Evolutionary conservation across 2,113 vertebrate genomes (phyloP), one percentile per base, ranked within the genome.

Genomic region (Telmatochromis sp.): DNA sequence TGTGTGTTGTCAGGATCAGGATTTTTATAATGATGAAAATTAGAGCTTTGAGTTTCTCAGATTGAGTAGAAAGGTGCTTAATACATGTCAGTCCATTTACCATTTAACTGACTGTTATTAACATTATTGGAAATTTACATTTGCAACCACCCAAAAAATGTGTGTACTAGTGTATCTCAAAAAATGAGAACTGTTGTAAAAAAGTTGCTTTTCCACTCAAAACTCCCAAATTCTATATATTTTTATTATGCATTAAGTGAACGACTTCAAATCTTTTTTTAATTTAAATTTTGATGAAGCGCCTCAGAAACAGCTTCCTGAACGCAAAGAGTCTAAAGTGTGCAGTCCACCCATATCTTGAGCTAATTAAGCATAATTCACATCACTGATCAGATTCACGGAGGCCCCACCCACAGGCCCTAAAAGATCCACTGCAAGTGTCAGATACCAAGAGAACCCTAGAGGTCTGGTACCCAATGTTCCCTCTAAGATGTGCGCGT

Each of bases 401-500:
- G 37, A 70, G 65, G n/a, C 35, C 35, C 7, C 33, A 23, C n/a
- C 65, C 35, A 70, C 63, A 68, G 63, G 33, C 33, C 63, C 33
- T 68, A 37, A 37, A 42, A 21, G n/a, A 70, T 26, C 7, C 37
- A 45, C 37, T 45, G n/a, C 35, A 21, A 45, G n/a, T 68, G 63
- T 40, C 35, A 68, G 63, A 73, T 26, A 40, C 6, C 37, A 73
- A 73, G 40, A 42, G 21, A 73, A 5, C 37, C 2, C n/a, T 12
- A 6, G 35, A 70, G 5, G 7, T 73, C 37, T 45, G 23, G 37
- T 73, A 23, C 40, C 65, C 65, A 42, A 57, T 26, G 23, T 49
- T 49, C 45, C 15, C 7, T 49, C 45, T 49, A 49, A 49, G 15
- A 2, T 49, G 15, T 0, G 15, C 15, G 1, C 2, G 0, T 49